Conservation (phyloP, 2,888 invertebrate species). For the Cartodere bifasciata region DNA sequence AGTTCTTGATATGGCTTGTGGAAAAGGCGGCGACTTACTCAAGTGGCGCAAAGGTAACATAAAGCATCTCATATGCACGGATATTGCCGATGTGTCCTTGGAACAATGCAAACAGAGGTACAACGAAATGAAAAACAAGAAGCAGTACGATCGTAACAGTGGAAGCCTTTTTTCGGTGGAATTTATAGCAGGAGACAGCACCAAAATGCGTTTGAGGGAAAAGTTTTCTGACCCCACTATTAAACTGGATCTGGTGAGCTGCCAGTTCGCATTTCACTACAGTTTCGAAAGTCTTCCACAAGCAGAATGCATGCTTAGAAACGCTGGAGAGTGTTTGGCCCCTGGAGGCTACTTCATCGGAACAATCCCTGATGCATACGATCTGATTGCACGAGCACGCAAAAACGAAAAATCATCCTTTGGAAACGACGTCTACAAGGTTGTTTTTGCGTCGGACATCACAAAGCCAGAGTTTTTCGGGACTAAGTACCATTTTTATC, state of each 20-base stretch:
- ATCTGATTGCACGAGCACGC: constrained; percentile 66
- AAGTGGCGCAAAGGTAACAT: constrained; percentile 87
- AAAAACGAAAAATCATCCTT: constrained; percentile 46
- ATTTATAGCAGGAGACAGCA: constrained; percentile 85
- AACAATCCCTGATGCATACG: constrained; percentile 88
- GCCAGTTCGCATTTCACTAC: constrained; percentile 98
- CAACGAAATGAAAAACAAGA: constrained; percentile 45
- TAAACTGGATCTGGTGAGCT: constrained; percentile 81
- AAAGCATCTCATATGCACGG: constrained; percentile 74
- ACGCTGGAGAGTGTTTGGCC: constrained; percentile 79
- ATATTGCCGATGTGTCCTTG: constrained; percentile 87
- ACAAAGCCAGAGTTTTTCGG: constrained; percentile 77
- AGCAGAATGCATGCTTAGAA: constrained; percentile 84
- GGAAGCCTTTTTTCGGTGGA: constrained; percentile 63
- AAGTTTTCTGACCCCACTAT: constrained; percentile 66
- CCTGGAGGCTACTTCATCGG: constrained; percentile 94
- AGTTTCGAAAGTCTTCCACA: constrained; percentile 81
- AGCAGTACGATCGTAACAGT: constrained; percentile 21
- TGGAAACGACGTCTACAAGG: constrained; percentile 68
- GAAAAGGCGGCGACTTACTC: constrained; percentile 96
- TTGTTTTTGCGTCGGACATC: constrained; percentile 57
- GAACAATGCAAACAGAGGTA: constrained; percentile 83
- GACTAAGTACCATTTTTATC: constrained; percentile 86
- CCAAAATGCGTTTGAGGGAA: constrained; percentile 66
- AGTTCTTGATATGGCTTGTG: constrained; percentile 91